Base-by-base conservation (phyloP, 1,140 invertebrate species). In the Leptoteleia sp. region DNA sequence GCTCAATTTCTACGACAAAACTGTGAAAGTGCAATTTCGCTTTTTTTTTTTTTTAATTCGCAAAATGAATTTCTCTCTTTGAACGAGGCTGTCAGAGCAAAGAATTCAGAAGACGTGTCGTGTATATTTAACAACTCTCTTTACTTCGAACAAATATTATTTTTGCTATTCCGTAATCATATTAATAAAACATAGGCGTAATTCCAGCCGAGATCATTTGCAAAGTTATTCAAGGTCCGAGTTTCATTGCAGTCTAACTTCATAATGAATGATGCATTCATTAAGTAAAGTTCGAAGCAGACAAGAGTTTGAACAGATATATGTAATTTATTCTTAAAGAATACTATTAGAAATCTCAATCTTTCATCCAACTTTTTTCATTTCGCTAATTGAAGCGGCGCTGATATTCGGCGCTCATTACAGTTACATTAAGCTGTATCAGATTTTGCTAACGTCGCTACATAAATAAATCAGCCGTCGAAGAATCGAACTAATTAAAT, bases 211-310 rank as follows among this genome's bases (percentile, higher is more conserved):
- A 22, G 40, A 59, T 33, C 40, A 45, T 45, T 43, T 43, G 38
- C 25, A 8, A 59, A 45, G 5, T 59, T 59, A 59, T 59, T 43
- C 54, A 59, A 59, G 52, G 54, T 59, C 33, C 54, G 54, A 45
- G 40, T 59, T 45, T 59, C 40, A 45, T 33, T 59, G 54, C 38
- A 59, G 43, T 42, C 40, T 33, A 59, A 59, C 40, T 59, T 59
- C 54, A 59, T 59, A 59, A 59, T 45, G 29, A 43, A 43, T 43
- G 54, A 59, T 45, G 54, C 27, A 59, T 59, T 59, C 38, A 59
- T 59, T 59, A 59, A 45, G 54, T 59, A 45, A 59, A 59, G 25
- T 59, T 43, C 25, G 9, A 45, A 22, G 33, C 12, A 38, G 12
- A 61, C 29, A 61, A 37, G 22, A 62, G 31, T 62, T 62, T 31